Conservation (phyloP, 2,113 vertebrate genomes). For the Pyxicephalus adspersus region DNA sequence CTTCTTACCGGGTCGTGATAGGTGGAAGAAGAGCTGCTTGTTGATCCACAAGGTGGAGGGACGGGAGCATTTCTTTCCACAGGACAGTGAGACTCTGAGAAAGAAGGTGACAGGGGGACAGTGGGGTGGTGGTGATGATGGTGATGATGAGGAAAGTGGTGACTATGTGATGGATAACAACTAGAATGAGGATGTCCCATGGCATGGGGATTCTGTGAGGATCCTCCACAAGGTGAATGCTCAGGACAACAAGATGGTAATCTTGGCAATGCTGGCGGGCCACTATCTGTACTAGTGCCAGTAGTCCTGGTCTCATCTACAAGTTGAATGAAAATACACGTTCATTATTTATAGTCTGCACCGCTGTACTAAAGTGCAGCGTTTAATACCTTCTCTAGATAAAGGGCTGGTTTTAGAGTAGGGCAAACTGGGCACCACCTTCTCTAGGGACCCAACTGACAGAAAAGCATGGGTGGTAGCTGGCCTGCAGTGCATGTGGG, state of each 20-base stretch:
- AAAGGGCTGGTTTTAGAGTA: not conserved
- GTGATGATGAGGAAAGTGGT: slow-evolving; percentile 82
- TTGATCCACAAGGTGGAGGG: slow-evolving; percentile 82
- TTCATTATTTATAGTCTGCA: not conserved
- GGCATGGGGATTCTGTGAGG: slow-evolving; percentile 83
- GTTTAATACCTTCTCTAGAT: not conserved
- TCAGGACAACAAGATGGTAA: slow-evolving; percentile 96
- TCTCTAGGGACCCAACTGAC: too few species aligned
- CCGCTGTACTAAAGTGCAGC: slow-evolving; percentile 28
- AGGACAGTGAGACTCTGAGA: slow-evolving; percentile 86
- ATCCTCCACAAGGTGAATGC: slow-evolving; percentile 92
- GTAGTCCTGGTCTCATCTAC: slow-evolving; percentile 83
- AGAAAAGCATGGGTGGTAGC: too few species aligned
- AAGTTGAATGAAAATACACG: slow-evolving; percentile 36
- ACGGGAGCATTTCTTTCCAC: slow-evolving; percentile 87
- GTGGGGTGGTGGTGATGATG: slow-evolving; percentile 88
- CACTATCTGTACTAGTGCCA: slow-evolving; percentile 74
- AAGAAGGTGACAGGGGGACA: slow-evolving; percentile 79
- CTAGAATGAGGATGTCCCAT: slow-evolving; percentile 86
- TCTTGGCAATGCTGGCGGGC: slow-evolving; percentile 89
- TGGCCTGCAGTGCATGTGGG: too few species aligned
- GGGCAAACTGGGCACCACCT: too few species aligned
- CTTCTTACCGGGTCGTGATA: slow-evolving; percentile 82
- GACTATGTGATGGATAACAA: slow-evolving; percentile 85
- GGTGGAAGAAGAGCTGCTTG: slow-evolving; percentile 72